Evolutionary conservation across 2,888 invertebrate genomes (phyloP).

Genomic region (Euclidia mi): DNA sequence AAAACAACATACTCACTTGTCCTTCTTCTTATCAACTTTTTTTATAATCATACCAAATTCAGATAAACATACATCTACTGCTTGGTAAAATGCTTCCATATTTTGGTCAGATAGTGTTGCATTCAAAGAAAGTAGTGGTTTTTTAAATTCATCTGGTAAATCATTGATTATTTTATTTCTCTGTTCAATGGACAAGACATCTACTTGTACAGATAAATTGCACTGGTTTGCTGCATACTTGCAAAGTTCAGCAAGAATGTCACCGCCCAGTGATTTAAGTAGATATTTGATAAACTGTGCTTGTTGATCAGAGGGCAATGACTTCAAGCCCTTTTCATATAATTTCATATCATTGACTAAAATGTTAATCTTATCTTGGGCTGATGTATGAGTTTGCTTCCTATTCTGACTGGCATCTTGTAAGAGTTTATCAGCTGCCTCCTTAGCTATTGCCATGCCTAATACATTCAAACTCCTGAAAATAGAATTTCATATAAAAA

Average conservation of each 20-base stretch:
- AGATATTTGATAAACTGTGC: conserved; percentile 94
- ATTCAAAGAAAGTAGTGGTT: conserved; percentile 92
- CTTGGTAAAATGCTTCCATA: conserved; percentile 94
- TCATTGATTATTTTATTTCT: conserved; percentile 93
- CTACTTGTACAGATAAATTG: conserved; percentile 90
- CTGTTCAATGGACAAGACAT: conserved; percentile 91
- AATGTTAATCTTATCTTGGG: conserved; percentile 95
- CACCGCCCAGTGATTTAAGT: conserved; percentile 95
- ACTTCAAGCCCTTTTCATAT: conserved; percentile 94
- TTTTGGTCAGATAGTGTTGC: conserved; percentile 92
- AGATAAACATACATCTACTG: conserved; percentile 93
- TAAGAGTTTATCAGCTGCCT: conserved; percentile 93
- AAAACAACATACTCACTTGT: conserved; percentile 81
- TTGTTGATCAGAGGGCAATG: conserved; percentile 91
- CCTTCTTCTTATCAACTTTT: conserved; percentile 97
- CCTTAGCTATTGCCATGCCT: conserved; percentile 92
- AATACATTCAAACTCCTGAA: conserved; percentile 91
- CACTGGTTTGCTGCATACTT: conserved; percentile 94
- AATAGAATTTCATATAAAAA: too few species aligned
- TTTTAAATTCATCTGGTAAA: conserved; percentile 92
- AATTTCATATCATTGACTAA: conserved; percentile 93
- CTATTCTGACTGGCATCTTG: conserved; percentile 92
- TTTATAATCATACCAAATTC: conserved; percentile 95
- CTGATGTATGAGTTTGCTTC: conserved; percentile 94
- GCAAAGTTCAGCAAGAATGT: conserved; percentile 94